A percentile compares a stretch with the other conserved stretches of the same genome.
phyloP scores from a whole-genome alignment of 2,797 vertebrate genomes.

The Enteromius paludinosus region DNA sequence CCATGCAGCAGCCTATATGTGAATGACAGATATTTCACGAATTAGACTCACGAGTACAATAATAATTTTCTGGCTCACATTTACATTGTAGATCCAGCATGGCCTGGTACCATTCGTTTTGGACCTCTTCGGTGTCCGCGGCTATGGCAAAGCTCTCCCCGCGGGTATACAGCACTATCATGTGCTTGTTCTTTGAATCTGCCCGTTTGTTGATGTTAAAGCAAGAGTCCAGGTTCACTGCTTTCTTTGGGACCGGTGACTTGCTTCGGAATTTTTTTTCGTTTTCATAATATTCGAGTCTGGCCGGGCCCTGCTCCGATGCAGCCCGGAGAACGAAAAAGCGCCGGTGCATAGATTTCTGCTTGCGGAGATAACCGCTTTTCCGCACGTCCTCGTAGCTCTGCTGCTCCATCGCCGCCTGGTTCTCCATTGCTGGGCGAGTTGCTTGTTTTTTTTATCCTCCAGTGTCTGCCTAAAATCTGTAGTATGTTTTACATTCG shows the following conservation, averaged over 20 bases:
- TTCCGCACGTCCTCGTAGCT: slow-evolving; percentile 83
- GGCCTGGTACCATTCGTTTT: slow-evolving; percentile 84
- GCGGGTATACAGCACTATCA: slow-evolving; percentile 83
- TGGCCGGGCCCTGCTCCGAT: slow-evolving; percentile 79
- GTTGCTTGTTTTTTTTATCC: slow-evolving; percentile 47
- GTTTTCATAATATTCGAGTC: slow-evolving; percentile 84
- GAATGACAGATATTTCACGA: slow-evolving; percentile 1
- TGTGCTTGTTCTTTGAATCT: slow-evolving; percentile 84
- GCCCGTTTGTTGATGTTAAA: slow-evolving; percentile 87
- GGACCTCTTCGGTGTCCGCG: slow-evolving; percentile 82
- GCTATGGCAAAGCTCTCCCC: slow-evolving; percentile 85
- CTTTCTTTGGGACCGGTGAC: slow-evolving; percentile 78
- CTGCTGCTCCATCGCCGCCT: slow-evolving; percentile 70
- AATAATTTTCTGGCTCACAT: slow-evolving; percentile 72
- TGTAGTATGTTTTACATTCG: slow-evolving; percentile 27
- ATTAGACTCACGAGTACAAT: slow-evolving; percentile 2
- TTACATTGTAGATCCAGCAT: slow-evolving; percentile 82
- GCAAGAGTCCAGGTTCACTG: slow-evolving; percentile 78
- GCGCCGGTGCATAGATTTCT: slow-evolving; percentile 85
- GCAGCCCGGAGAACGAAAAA: slow-evolving; percentile 85
- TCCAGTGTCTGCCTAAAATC: slow-evolving; percentile 58
- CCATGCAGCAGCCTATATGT: slow-evolving; percentile 19
- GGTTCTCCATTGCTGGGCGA: slow-evolving; percentile 79
- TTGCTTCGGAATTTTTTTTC: slow-evolving; percentile 87
- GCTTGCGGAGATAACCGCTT: slow-evolving; percentile 87